Conservation (phyloP, 2,888 invertebrate genomes). For the Leptinotarsa tumamoca region DNA sequence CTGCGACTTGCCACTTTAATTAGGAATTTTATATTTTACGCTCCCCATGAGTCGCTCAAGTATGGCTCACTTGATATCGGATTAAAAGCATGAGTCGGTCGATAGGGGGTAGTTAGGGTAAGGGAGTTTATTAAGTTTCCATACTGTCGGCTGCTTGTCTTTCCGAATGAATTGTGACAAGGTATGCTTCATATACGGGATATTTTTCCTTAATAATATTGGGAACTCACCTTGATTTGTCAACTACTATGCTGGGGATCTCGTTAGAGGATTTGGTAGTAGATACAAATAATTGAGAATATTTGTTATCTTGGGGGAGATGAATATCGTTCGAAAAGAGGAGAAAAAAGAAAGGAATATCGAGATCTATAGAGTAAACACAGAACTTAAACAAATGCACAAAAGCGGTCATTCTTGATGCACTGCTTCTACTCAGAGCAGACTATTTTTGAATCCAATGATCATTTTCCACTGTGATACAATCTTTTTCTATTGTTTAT, state of each 20-base stretch:
- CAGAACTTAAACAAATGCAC: too few species aligned
- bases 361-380: too few species aligned
- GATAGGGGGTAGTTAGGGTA: not conserved
- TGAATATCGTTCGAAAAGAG: too few species aligned
- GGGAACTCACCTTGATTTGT: not conserved
- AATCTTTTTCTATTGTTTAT: too few species aligned
- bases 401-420: too few species aligned
- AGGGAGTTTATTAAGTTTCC: slow-evolving; percentile 1
- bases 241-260: not conserved
- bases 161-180: not conserved
- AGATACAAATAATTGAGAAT: too few species aligned
- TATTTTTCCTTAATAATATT: not conserved
- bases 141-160: not conserved
- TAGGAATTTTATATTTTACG: slow-evolving; percentile 28
- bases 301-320: too few species aligned
- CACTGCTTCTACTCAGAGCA: too few species aligned
- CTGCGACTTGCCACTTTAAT: slow-evolving; percentile 34
- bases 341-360: too few species aligned
- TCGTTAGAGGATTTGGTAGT: not conserved
- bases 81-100: not conserved
- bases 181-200: not conserved
- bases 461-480: too few species aligned
- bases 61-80: slow-evolving; percentile 8
- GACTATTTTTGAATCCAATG: too few species aligned
- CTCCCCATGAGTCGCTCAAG: not conserved